Evolutionary conservation across 2,888 invertebrate species (phyloP).

Genomic region (Elgonia sp.): DNA sequence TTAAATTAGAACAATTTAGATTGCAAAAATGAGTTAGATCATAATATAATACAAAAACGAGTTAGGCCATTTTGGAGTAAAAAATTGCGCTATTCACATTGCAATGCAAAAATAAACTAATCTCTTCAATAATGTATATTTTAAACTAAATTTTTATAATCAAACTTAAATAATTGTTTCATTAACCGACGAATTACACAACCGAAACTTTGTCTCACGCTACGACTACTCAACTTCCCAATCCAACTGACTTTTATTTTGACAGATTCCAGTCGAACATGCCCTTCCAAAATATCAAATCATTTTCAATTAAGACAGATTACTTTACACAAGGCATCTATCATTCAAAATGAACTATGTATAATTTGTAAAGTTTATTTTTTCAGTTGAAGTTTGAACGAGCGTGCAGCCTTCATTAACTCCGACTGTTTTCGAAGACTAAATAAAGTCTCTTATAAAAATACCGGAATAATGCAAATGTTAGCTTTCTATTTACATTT

Average conservation of each 20-base stretch:
- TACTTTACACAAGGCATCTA: conserved; percentile 1
- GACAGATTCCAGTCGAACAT: background rate
- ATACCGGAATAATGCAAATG: conserved; percentile 17
- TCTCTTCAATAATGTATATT: no score
- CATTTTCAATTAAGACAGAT: conserved; percentile 33
- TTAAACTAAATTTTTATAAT: no score
- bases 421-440: conserved; percentile 32
- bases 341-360: conserved; percentile 34
- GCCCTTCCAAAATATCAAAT: conserved; percentile 15
- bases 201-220: no score
- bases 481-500: background rate
- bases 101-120: no score
- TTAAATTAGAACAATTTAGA: no score
- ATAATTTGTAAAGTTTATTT: conserved; percentile 45
- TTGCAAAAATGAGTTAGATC: no score
- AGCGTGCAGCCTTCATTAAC: conserved; percentile 33
- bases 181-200: no score
- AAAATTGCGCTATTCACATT: no score
- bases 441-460: conserved; percentile 33
- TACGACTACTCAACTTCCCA: no score
- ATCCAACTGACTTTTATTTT: background rate
- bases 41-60: no score
- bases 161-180: no score
- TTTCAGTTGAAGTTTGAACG: conserved; percentile 14
- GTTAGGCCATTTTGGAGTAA: no score